Conservation (phyloP, 64 coral and sea anemone species). For the Montipora efflorescens region DNA sequence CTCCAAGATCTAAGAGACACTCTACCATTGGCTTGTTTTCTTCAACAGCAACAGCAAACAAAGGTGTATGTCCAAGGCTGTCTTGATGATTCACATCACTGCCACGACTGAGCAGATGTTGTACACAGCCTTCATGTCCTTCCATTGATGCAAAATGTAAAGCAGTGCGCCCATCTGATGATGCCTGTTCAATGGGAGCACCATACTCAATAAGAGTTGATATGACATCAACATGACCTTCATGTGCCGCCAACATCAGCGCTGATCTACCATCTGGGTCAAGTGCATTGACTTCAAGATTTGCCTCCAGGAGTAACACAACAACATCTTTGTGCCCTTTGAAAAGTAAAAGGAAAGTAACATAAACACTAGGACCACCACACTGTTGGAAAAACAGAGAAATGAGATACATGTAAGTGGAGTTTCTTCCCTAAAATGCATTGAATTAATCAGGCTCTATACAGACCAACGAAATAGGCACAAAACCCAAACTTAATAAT, state of each 20-base stretch:
- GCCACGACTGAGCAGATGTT: constrained; percentile 69
- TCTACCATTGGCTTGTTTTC: constrained; percentile 76
- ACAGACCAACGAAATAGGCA: background rate
- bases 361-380: background rate
- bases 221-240: constrained; percentile 80
- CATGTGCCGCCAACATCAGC: constrained; percentile 91
- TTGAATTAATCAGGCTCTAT: background rate
- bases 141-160: constrained; percentile 78
- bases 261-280: constrained; percentile 82
- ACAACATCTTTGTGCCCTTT: constrained; percentile 76
- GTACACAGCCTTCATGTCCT: constrained; percentile 74
- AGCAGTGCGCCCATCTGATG: constrained; percentile 82
- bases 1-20: constrained; percentile 70
- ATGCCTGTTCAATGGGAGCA: constrained; percentile 67
- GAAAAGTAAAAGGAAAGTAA: background rate
- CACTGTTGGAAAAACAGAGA: background rate
- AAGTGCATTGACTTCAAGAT: constrained; percentile 61
- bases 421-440: too few species aligned
- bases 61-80: constrained; percentile 72
- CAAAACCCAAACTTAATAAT: background rate
- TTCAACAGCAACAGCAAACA: constrained; percentile 87
- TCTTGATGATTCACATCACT: constrained; percentile 72
- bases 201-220: constrained; percentile 73
- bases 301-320: constrained; percentile 41
- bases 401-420: background rate